Evolutionary conservation across 2,888 invertebrate species (phyloP), one percentile per base, ranked within the genome.

Genomic region (Aporophyla nigra): DNA sequence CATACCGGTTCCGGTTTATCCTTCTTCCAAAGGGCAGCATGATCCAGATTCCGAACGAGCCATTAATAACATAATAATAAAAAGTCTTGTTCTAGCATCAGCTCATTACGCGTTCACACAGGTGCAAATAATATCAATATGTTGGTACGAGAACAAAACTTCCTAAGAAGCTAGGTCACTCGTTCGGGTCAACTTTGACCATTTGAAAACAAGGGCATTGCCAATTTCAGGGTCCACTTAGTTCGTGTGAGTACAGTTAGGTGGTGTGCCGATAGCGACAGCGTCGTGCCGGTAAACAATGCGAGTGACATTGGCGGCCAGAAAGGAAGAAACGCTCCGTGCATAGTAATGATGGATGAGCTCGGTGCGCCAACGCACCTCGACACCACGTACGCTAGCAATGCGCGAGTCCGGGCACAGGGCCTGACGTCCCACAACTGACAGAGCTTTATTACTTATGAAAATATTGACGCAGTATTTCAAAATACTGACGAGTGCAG

Each of bases 181-280:
- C 73, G 80, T 86, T 77, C 76, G 90, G 92, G 93, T 94, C 92
- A 92, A 80, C 81, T 88, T 87, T 86, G 80, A 84, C 79, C 66
- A 70, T 80, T 83, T 86, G 82, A 85, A 91, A 96, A 96, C 94
- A 95, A 95, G 96, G 95, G 93, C 96, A 95, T 94, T 95, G 95
- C 92, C 95, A 95, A 96, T 96, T 96, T 96, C 96, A 96, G 95
- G 96, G 96, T 94, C 94, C 91, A 96, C 91, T 95, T 95, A 91
- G 89, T 88, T 87, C 83, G 89, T 91, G 82, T 80, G 70, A 83
- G 92, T 95, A 96, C 96, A 95, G 96, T 96, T 96, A 96, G 93
- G 86, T 91, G 92, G 86, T 87, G 88, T 86, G 87, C 84, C 89
- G 90, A 76, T 91, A 85, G 85, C 86, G 86, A 86, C 90, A 87